Base-by-base conservation (phyloP, 2,797 vertebrate genomes). In the Malacoctenus gilli region DNA sequence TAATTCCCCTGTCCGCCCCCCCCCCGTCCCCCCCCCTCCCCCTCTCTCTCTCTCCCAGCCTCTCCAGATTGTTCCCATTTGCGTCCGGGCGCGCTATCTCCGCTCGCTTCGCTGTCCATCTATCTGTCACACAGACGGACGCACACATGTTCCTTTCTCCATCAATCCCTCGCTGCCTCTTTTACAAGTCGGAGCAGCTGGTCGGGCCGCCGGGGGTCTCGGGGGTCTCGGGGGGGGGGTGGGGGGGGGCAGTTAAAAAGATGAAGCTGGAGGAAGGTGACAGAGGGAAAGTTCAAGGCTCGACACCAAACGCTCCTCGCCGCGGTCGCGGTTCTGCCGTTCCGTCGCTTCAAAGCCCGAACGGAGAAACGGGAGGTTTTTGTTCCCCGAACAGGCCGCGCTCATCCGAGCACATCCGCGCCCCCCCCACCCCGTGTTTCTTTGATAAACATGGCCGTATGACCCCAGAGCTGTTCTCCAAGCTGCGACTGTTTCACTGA, bases 31-130 rank as follows among this genome's bases (percentile, higher is more conserved):
- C 62, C 68, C 60, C 68, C 9, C 30, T 11, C 9, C 5, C 28
- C 11, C 28, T 23, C 30, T 32, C 30, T 3, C 30, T 35, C 75
- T 72, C 77, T 36, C 69, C n/a, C 78, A 73, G 75, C 72, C 73
- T 20, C 53, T 75, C 80, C 91, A 89, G 82, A 82, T 89, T 93
- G 89, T 92, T 93, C 84, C 87, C 39, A 75, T 89, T 91, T 85
- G 85, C 67, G n/a, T 53, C 68, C 21, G 72, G 60, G 79, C 81
- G 79, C 62, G 14, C 75, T 81, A 71, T 87, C 56, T 78, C 75
- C 43, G 62, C 47, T 72, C 79, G 52, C 62, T 69, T 62, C 15
- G 35, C 69, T 75, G 76, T 73, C 74, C 18, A 10, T 72, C 49
- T 66, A 68, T 34, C 43, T 70, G 30, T 60, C 68, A 43, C 47